A percentile compares a stretch with the other conserved stretches of the same genome.
These are phyloP conservation scores for Altica lythri DNA, from an alignment of 2,888 invertebrate genomes.

Conservation along the genomic window DNA sequence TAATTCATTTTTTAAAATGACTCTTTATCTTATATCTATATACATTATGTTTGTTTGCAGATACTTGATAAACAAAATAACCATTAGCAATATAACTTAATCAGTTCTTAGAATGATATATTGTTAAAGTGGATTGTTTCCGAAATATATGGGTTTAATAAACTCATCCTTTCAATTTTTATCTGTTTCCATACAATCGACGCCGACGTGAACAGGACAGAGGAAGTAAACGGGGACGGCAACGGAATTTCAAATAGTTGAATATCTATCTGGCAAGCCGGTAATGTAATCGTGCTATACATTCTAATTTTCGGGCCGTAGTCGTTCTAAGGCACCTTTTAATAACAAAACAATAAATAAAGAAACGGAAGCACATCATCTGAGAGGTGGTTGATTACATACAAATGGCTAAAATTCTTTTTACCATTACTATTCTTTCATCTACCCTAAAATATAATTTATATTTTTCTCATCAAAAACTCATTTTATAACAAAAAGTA, in stretches of 20 bases:
- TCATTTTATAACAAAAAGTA: too few species aligned
- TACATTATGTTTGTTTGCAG: too few species aligned
- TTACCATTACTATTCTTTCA: too few species aligned
- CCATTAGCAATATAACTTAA: too few species aligned
- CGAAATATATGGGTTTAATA: neutral
- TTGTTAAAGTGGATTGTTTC: too few species aligned
- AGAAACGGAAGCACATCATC: constrained; percentile 6
- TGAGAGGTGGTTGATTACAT: neutral
- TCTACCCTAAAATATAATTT: too few species aligned
- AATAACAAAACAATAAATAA: constrained; percentile 7
- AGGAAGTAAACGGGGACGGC: constrained; percentile 21
- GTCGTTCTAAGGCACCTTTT: constrained; percentile 1
- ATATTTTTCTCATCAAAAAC: too few species aligned
- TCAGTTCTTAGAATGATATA: too few species aligned
- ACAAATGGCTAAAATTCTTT: neutral
- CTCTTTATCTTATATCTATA: too few species aligned
- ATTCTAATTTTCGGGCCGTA: constrained; percentile 8
- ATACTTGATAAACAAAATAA: too few species aligned
- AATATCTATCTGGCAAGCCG: constrained; percentile 14
- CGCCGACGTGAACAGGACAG: constrained; percentile 13
- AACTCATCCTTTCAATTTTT: neutral
- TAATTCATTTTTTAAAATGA: too few species aligned
- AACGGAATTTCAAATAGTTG: constrained; percentile 19
- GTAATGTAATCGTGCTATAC: constrained; percentile 18
- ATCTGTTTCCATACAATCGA: constrained; percentile 1